A percentile compares a stretch with the other conserved stretches of the same genome.
These are phyloP conservation scores for Sinosuthora webbiana DNA, from an alignment of 2,113 vertebrate genomes.

Conservation along the genomic window DNA sequence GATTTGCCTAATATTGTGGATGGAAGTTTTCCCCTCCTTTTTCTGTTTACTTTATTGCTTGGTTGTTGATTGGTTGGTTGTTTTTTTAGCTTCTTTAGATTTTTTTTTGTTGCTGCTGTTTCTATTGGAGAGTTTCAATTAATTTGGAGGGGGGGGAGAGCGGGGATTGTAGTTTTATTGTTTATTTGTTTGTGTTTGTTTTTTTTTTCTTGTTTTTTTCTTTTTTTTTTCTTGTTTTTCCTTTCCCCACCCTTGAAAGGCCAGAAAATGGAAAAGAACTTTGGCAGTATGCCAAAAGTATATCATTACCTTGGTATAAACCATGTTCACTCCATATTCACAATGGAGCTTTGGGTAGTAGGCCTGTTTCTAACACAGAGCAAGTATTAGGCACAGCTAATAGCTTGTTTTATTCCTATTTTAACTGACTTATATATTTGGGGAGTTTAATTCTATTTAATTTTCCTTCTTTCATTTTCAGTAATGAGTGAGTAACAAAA, in stretches of 20 bases:
- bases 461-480: not conserved
- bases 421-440: not conserved
- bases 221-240: not conserved
- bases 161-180: not conserved
- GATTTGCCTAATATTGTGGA: not conserved
- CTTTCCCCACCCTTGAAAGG: rapidly evolving
- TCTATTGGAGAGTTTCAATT: not conserved
- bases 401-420: not conserved
- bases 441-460: not conserved
- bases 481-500: not conserved
- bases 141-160: rapidly evolving
- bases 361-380: not conserved
- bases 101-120: not conserved
- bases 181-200: not conserved
- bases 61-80: not conserved
- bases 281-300: not conserved
- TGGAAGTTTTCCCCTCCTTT: not conserved
- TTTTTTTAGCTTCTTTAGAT: not conserved
- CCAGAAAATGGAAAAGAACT: not conserved
- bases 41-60: not conserved
- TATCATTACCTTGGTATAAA: not conserved
- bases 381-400: not conserved
- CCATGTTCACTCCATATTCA: not conserved
- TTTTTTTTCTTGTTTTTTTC: not conserved
- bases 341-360: not conserved